These are phyloP conservation scores for Troides oblongomaculatus DNA, from an alignment of 2,888 invertebrate species.

Conservation along the genomic window DNA sequence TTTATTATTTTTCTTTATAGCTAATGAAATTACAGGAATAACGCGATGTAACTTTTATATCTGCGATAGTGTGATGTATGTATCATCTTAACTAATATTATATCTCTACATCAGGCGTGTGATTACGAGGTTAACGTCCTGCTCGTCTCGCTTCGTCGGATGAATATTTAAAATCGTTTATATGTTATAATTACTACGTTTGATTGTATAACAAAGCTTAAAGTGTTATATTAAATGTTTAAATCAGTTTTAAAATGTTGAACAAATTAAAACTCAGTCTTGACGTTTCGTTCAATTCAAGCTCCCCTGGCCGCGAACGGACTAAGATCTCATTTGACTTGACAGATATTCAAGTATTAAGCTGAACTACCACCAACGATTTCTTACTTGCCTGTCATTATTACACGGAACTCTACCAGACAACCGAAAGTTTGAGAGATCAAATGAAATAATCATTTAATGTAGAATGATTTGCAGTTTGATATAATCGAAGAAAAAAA, in stretches of 20 bases:
- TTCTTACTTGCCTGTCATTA: background rate
- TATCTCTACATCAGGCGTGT: too few species aligned
- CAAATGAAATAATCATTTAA: conserved; percentile 16
- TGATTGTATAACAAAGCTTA: too few species aligned
- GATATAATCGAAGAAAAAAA: too few species aligned
- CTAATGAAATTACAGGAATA: too few species aligned
- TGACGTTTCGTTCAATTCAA: conserved; percentile 15
- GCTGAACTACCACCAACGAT: conserved; percentile 5
- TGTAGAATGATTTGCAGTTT: conserved; percentile 11
- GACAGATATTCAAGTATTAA: conserved; percentile 16
- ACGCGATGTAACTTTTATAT: too few species aligned
- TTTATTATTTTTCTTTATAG: too few species aligned
- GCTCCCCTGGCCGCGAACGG: conserved; percentile 8
- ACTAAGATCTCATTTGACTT: conserved; percentile 13
- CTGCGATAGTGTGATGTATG: too few species aligned
- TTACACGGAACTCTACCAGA: background rate
- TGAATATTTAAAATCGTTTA: too few species aligned
- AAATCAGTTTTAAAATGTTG: conserved; percentile 4
- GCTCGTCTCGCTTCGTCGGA: too few species aligned
- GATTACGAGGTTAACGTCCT: too few species aligned
- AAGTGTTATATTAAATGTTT: background rate
- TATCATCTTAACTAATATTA: too few species aligned
- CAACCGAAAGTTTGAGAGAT: conserved; percentile 12
- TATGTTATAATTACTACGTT: too few species aligned
- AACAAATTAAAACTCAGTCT: conserved; percentile 1